phyloP scores from a whole-genome alignment of 2,888 invertebrate species.

The Coelogynopora nodosa region DNA sequence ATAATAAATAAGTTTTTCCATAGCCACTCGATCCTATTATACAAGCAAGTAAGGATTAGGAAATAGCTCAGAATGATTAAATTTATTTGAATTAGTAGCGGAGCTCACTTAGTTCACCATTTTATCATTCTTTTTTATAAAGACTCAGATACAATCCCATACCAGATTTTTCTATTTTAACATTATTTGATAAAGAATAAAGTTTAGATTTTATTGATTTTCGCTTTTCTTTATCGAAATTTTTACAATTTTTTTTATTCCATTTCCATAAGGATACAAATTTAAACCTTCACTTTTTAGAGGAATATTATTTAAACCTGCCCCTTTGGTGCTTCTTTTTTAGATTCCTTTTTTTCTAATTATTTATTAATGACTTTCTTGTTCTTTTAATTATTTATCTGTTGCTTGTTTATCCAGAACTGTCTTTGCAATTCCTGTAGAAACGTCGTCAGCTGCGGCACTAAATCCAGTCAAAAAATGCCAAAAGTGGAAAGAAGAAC shows the following conservation, averaged over 20 bases:
- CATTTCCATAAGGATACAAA: background rate
- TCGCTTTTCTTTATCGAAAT: background rate
- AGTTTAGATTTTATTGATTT: background rate
- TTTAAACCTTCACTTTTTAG: background rate
- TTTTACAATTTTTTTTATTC: background rate
- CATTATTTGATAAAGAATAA: background rate
- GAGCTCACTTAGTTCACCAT: no score
- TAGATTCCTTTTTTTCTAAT: background rate
- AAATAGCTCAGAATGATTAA: background rate
- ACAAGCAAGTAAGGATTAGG: background rate
- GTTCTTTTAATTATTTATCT: background rate
- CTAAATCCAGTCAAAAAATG: background rate
- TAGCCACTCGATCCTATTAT: background rate
- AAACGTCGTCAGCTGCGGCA: background rate
- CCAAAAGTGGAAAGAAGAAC: background rate
- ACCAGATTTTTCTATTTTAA: background rate
- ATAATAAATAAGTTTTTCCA: background rate
- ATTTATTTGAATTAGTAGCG: background rate
- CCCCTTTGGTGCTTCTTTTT: background rate
- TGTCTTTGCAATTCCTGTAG: background rate
- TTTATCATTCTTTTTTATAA: background rate
- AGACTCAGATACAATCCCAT: background rate
- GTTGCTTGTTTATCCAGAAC: background rate
- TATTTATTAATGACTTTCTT: background rate
- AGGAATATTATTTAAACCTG: background rate